Conservation (phyloP, 2,113 vertebrate species). For the Erinaceus europaeus region DNA sequence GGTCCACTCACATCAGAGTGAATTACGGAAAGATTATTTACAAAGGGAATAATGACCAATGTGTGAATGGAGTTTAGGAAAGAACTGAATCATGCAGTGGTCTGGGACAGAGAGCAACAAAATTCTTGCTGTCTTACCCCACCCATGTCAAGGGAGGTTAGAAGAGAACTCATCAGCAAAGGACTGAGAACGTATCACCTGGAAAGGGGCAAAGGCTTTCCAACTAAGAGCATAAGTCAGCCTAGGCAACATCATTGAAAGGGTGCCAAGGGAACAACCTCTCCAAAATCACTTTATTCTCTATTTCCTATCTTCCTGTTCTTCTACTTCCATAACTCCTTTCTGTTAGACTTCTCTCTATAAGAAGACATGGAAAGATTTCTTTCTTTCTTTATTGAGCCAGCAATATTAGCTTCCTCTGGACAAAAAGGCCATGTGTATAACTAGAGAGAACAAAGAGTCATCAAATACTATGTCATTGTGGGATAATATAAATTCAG, state of each 20-base stretch:
- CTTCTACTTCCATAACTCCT: background rate
- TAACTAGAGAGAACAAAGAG: too few relatives aligned
- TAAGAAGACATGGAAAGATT: too few relatives aligned
- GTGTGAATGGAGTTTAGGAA: slow-evolving; percentile 52
- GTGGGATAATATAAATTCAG: too few relatives aligned
- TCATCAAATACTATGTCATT: too few relatives aligned
- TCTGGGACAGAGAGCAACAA: background rate
- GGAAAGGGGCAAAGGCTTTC: background rate
- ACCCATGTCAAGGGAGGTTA: background rate
- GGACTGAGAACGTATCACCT: background rate
- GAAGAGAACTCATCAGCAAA: background rate
- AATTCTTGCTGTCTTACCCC: background rate
- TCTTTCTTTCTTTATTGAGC: too few relatives aligned
- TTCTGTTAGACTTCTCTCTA: too few relatives aligned
- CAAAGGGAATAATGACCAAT: slow-evolving; percentile 36
- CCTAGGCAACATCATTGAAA: background rate
- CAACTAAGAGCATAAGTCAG: background rate
- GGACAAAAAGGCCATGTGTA: too few relatives aligned
- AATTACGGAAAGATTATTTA: slow-evolving; percentile 46
- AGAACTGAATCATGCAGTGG: background rate
- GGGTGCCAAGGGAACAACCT: background rate
- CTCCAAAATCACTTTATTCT: background rate
- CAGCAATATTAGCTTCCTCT: too few relatives aligned
- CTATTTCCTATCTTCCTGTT: background rate
- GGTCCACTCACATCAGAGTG: slow-evolving; percentile 42